phyloP scores from a whole-genome alignment of 92 coral and sea anemone genomes.

The Zoanthus solanderi region DNA sequence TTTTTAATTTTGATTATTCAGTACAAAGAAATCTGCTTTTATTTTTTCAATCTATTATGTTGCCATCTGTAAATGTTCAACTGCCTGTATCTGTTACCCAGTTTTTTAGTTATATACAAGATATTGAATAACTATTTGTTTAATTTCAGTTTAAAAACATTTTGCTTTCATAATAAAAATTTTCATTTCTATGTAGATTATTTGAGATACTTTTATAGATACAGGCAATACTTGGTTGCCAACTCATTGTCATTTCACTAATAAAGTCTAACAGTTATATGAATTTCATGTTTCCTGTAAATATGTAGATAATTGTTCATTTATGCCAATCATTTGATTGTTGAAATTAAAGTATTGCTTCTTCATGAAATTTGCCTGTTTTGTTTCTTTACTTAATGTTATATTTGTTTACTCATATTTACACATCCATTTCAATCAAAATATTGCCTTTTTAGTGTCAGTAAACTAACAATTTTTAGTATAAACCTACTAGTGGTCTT shows the following conservation, averaged over 20 bases:
- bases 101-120: not conserved
- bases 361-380: not conserved
- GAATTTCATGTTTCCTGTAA: not conserved
- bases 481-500: not conserved
- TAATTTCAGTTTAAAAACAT: not conserved
- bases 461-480: not conserved
- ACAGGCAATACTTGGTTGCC: not conserved
- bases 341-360: not conserved
- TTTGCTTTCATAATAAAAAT: not conserved
- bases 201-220: not conserved
- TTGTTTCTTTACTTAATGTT: slow-evolving; percentile 2
- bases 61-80: slow-evolving; percentile 19
- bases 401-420: not conserved
- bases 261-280: not conserved
- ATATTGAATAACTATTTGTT: not conserved
- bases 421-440: not conserved
- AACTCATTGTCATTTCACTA: not conserved
- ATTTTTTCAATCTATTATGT: slow-evolving; percentile 46
- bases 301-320: not conserved
- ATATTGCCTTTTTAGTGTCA: not conserved
- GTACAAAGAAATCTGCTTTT: slow-evolving; percentile 31
- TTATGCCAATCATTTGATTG: not conserved
- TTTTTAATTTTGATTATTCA: slow-evolving; percentile 48
- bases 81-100: slow-evolving; percentile 25
- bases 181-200: not conserved